Percentiles rank a stretch among this genome's conserved stretches.
phyloP scores from a whole-genome alignment of 1,140 invertebrate species.

The Steinernema khuongi region DNA sequence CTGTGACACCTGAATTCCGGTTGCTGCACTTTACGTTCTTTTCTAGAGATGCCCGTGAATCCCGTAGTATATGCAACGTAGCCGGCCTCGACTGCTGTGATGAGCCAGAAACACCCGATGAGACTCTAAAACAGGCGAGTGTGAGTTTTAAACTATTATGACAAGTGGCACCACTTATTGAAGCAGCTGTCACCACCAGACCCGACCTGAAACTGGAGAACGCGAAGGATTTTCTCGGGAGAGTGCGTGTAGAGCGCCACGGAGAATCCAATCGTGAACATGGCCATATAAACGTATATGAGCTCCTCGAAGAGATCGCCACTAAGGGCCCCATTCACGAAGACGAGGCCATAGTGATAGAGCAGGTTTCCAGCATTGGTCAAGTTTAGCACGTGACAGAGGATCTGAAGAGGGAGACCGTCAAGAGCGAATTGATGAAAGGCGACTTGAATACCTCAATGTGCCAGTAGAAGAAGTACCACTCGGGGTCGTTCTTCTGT shows the following conservation, averaged over 20 bases:
- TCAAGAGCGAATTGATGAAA: background rate
- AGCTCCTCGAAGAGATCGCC: conserved; percentile 9
- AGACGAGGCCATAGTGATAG: background rate
- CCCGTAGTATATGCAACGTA: background rate
- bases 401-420: background rate
- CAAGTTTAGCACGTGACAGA: background rate
- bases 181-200: background rate
- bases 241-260: background rate
- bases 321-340: background rate
- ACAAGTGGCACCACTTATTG: background rate
- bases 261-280: background rate
- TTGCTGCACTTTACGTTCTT: background rate
- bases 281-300: background rate
- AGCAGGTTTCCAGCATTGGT: background rate
- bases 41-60: background rate
- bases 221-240: background rate
- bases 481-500: conserved; percentile 10
- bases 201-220: conserved; percentile 5
- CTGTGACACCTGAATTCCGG: background rate
- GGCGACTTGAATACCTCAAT: background rate
- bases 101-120: background rate
- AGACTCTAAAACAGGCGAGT: background rate
- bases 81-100: background rate
- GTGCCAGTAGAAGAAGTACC: conserved; percentile 13
- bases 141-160: background rate